Percentiles rank a stretch among this genome's conserved stretches.
Conservation (phyloP, 1,140 invertebrate genomes). For the Pseudachorutes palmiensis region DNA sequence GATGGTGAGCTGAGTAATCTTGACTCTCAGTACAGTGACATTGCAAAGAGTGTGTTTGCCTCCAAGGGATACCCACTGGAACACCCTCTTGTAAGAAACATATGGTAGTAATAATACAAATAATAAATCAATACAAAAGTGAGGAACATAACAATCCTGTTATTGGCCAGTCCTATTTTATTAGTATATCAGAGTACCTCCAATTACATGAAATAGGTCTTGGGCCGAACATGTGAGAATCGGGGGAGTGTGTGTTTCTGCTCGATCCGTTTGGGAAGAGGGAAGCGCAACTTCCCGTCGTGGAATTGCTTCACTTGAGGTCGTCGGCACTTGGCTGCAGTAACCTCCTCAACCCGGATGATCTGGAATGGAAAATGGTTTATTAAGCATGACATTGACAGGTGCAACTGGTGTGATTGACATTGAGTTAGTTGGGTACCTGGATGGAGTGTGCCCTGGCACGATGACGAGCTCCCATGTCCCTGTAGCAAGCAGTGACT, state of each 20-base stretch:
- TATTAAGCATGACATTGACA: slow-evolving; percentile 5
- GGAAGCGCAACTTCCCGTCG: slow-evolving; percentile 91
- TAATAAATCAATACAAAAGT: not conserved
- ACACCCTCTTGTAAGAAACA: slow-evolving; percentile 55
- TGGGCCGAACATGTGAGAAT: slow-evolving; percentile 82
- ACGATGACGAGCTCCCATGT: slow-evolving; percentile 98
- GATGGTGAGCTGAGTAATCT: slow-evolving; percentile 40
- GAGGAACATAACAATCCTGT: not conserved
- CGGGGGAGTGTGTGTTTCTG: slow-evolving; percentile 67
- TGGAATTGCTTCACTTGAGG: slow-evolving; percentile 98
- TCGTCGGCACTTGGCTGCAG: slow-evolving; percentile 76
- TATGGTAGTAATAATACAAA: slow-evolving; percentile 26
- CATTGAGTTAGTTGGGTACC: slow-evolving; percentile 43
- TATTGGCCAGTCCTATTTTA: not conserved
- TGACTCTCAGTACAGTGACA: slow-evolving; percentile 41
- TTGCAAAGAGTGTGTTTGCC: slow-evolving; percentile 48
- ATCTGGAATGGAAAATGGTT: slow-evolving; percentile 56
- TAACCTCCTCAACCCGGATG: slow-evolving; percentile 89
- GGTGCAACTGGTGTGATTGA: not conserved
- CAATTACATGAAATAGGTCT: slow-evolving; percentile 81
- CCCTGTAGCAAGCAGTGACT: slow-evolving; percentile 96
- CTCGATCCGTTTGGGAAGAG: slow-evolving; percentile 85
- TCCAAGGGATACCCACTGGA: slow-evolving; percentile 52
- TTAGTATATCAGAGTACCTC: not conserved
- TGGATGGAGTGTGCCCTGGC: slow-evolving; percentile 93